These are phyloP conservation scores for Xylocopa sonorina DNA, from an alignment of 1,140 invertebrate species.

Conservation along the genomic window DNA sequence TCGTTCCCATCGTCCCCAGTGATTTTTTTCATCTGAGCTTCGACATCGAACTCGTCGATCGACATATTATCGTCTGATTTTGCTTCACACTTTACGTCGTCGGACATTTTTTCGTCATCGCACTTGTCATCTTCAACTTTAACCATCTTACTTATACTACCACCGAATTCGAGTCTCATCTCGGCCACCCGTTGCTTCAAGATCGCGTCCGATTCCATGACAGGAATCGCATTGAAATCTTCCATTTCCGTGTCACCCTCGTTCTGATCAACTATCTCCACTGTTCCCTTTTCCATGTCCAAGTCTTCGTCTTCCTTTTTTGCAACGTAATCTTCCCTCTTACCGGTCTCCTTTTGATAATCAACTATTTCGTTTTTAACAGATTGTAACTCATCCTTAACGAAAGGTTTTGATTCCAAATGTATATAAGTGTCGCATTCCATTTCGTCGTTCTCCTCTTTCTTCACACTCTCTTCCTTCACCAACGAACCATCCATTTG, in stretches of 20 bases:
- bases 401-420: slow-evolving; percentile 10
- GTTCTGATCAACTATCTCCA: slow-evolving; percentile 77
- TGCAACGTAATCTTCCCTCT: neutral
- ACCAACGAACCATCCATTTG: slow-evolving; percentile 30
- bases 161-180: slow-evolving; percentile 80
- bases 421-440: slow-evolving; percentile 31
- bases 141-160: slow-evolving; percentile 61
- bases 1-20: slow-evolving; percentile 79
- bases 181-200: slow-evolving; percentile 78
- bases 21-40: slow-evolving; percentile 80
- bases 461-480: slow-evolving; percentile 23
- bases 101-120: slow-evolving; percentile 42
- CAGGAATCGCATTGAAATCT: slow-evolving; percentile 74
- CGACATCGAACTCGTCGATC: slow-evolving; percentile 79
- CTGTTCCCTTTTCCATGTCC: slow-evolving; percentile 64
- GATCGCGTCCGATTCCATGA: slow-evolving; percentile 77
- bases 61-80: slow-evolving; percentile 71
- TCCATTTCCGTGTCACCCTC: slow-evolving; percentile 72
- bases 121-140: slow-evolving; percentile 59
- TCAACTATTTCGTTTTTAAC: neutral
- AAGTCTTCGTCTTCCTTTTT: slow-evolving; percentile 50
- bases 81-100: slow-evolving; percentile 16
- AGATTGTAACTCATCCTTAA: slow-evolving; percentile 45
- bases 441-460: slow-evolving; percentile 32
- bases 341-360: neutral